Evolutionary conservation across 2,888 invertebrate species (phyloP).

Genomic region (Quadroppia sp.): DNA sequence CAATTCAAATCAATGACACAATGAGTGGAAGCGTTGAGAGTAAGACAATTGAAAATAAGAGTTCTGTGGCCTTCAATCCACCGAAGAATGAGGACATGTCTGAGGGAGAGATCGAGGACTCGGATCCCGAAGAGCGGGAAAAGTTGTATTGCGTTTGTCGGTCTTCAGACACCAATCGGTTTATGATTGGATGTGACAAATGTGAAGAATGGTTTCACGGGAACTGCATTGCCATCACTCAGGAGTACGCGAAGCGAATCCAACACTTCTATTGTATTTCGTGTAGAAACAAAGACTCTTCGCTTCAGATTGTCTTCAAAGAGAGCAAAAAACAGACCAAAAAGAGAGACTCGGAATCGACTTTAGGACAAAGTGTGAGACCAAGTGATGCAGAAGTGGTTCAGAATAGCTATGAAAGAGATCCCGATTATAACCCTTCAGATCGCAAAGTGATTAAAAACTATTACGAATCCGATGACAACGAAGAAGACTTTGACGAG

Average conservation of each 20-base stretch:
- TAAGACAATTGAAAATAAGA: background rate
- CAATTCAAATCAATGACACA: too few species aligned
- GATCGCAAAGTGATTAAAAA: background rate
- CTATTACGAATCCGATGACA: slow-evolving; percentile 37
- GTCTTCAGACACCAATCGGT: slow-evolving; percentile 84
- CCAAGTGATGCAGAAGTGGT: background rate
- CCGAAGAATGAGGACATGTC: slow-evolving; percentile 2
- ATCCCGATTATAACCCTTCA: slow-evolving; percentile 36
- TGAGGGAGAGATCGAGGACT: slow-evolving; percentile 32
- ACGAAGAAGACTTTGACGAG: slow-evolving; percentile 42
- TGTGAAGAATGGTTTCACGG: slow-evolving; percentile 99
- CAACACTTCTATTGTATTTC: slow-evolving; percentile 80
- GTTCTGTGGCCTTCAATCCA: background rate
- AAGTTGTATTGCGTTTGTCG: slow-evolving; percentile 86
- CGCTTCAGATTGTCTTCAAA: slow-evolving; percentile 58
- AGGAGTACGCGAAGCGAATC: slow-evolving; percentile 85
- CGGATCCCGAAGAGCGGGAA: slow-evolving; percentile 6
- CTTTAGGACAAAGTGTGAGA: background rate
- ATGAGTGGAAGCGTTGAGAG: too few species aligned
- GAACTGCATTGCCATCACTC: slow-evolving; percentile 91
- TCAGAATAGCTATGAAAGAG: slow-evolving; percentile 46
- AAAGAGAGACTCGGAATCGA: slow-evolving; percentile 40
- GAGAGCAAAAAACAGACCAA: slow-evolving; percentile 50
- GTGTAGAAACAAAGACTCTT: slow-evolving; percentile 69
- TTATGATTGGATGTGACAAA: slow-evolving; percentile 98